Base-by-base conservation (phyloP, 2,888 invertebrate genomes). In the Polyploca ridens region DNA sequence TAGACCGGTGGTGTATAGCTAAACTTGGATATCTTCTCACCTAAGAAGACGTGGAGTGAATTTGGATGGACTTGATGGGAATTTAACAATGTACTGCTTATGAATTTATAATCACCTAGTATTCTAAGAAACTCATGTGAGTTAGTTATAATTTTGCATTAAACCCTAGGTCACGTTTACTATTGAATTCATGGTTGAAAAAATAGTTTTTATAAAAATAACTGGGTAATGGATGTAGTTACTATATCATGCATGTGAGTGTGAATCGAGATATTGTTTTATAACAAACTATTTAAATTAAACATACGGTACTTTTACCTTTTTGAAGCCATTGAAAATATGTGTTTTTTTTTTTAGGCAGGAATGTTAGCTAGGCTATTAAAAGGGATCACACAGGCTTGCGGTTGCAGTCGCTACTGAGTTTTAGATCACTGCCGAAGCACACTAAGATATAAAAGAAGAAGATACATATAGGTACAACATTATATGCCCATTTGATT, bases 1-100 rank as follows among this genome's bases (percentile, higher is more conserved):
- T 93, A 93, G 91, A 84, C 78, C 76, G 70, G 73, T 73, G 73
- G 72, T 79, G 81, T 78, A 76, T 67, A 75, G 79, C 81, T 80
- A 79, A 84, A 85, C 81, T 77, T 82, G 83, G 81, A 81, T 54
- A 54, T 54, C 74, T 78, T 82, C 84, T 82, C 84, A 83, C 84
- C 84, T 83, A 78, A 75, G 64, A 62, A 57, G 69, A 74, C 74
- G 73, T 71, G 65, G 63, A 63, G 69, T 68, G 78, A 71, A 72
- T 70, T 69, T 64, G 13, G 61, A 27, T 62, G 11, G 14, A 33
- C 46, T 41, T 41, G 46, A 63, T 60, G 64, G 64, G 38, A 61
- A 64, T 64, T 64, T 64, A 64, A 64, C 59, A 38, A 54, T 63
- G 57, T 64, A 63, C 60, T 59, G 35, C 35, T 41, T 61, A 61